Evolutionary conservation across 2,888 invertebrate species (phyloP).

Genomic region (Phaedon cochleariae): DNA sequence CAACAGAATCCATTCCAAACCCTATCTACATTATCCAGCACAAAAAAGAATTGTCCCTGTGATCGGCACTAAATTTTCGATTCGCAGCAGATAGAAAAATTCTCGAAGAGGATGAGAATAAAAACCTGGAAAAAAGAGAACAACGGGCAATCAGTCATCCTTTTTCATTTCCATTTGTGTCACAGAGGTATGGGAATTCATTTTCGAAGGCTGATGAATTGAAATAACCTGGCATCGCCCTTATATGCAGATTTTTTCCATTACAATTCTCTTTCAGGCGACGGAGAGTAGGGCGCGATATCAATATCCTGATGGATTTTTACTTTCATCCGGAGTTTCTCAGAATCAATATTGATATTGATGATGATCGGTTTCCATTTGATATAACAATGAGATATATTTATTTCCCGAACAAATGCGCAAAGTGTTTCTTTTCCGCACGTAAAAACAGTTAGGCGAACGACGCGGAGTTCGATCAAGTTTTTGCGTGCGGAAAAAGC

Average conservation of each 20-base stretch:
- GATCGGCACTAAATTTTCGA: constrained; percentile 18
- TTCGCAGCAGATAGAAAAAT: constrained; percentile 16
- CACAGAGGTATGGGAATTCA: constrained; percentile 24
- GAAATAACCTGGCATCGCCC: constrained; percentile 36
- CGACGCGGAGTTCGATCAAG: too few species aligned
- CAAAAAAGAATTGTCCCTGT: not conserved
- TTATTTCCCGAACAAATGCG: too few species aligned
- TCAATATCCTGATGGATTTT: too few species aligned
- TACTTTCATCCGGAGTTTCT: too few species aligned
- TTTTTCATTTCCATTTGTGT: constrained; percentile 36
- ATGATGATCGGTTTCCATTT: not conserved
- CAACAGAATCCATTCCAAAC: not conserved
- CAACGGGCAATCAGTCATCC: constrained; percentile 31
- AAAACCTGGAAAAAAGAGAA: constrained; percentile 23
- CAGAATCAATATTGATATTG: not conserved
- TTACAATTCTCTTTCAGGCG: constrained; percentile 23
- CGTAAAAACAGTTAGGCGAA: too few species aligned
- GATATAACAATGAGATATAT: too few species aligned
- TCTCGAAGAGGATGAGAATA: constrained; percentile 23
- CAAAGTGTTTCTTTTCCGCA: too few species aligned
- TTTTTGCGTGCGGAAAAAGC: too few species aligned
- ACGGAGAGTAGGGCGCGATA: not conserved
- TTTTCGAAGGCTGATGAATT: constrained; percentile 37
- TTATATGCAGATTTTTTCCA: constrained; percentile 36
- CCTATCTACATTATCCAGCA: not conserved